Base-by-base conservation (phyloP, 2,888 invertebrate species). In the Cryptosula pallasiana region DNA sequence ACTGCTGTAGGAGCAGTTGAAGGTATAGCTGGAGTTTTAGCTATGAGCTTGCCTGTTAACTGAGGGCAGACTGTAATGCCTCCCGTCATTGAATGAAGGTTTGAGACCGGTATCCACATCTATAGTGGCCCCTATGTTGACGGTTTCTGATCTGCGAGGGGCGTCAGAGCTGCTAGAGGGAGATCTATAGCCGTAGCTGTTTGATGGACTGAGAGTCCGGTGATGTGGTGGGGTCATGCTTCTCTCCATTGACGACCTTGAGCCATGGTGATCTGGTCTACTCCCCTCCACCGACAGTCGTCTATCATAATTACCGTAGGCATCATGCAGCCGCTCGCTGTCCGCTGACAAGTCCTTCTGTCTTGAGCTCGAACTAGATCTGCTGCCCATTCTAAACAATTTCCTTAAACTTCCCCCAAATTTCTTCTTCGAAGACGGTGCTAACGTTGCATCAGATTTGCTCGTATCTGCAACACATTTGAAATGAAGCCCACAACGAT, bases 341-440 rank as follows among this genome's bases (percentile, higher is more conserved):
- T 9, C 9, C 9, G 13, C 63, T 29, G 29, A 13, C 16, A 5
- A 5, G 5, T 57, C 9, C 20, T 27, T 9, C 29, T 32, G 63
- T 20, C 45, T 45, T 32, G 63, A 63, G 3, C 63, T 63, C 32
- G 63, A 63, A 32, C 63, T 63, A 3, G 63, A 63, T 27, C 63
- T 63, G 25, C 63, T 27, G 9, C 45, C 20, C 5, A 45, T 20
- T 34, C 32, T 63, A 34, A 63, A 34, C 9, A 63, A 63, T 32
- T 63, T 63, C n/a, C 63, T 25, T n/a, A 63, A 63, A 34, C 63
- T 63, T 5, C 63, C 63, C 5, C 63, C 63, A 25, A 63, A 32
- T 32, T 63, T 63, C 32, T 32, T 63, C 32, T 63, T 63, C 9
- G 16, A 32, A 32, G 63, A 25, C 9, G 13, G 29, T 2, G 25